Evolutionary conservation across 2,797 vertebrate species (phyloP), one percentile per base, ranked within the genome.

Genomic region (Coluber constrictor): DNA sequence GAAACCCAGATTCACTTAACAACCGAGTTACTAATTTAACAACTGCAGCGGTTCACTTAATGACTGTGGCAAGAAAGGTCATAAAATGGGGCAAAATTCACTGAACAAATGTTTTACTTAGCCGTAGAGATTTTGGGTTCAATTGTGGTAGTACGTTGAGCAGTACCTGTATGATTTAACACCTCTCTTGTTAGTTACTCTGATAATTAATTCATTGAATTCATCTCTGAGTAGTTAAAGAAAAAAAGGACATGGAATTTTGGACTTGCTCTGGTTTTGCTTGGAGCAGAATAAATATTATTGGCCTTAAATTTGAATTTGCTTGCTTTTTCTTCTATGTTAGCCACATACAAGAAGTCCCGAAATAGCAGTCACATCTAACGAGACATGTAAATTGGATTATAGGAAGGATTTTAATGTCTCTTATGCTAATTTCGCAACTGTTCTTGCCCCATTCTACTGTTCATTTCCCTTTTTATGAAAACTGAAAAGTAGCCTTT

Each of bases 401-500:
- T 91, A 93, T 89, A 90, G 54, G 47, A 27, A 86, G 90, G 90
- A 57, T 91, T 93, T 91, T 90, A 86, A 32, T 57, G 90, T 86
- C 70, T 91, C 90, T 54, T n/a, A 89, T 86, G 87, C 70, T 74
- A 59, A 66, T 93, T 91, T 89, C 87, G 37, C 90, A 93, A 93
- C 51, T 25, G 16, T 51, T 74, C 92, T 89, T 60, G 51, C 57
- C 16, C 57, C 63, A 29, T 55, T 63, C 32, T 57, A 63, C n/a
- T 16, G n/a, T 54, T 86, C 90, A 93, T 93, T 93, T 93, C 93
- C 93, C 87, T 86, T 93, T 93, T 93, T 93, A 93, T 91, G 93
- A 93, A 89, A 89, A 89, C 87, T 63, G 47, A 89, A 93, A 51
- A 93, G 90, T n/a, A 83, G 87, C 43, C 27, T 91, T n/a, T 43